Percentiles rank a stretch among this genome's conserved stretches.
Evolutionary conservation across 2,113 vertebrate species (phyloP).

Genomic region (Oxyruncus cristatus): DNA sequence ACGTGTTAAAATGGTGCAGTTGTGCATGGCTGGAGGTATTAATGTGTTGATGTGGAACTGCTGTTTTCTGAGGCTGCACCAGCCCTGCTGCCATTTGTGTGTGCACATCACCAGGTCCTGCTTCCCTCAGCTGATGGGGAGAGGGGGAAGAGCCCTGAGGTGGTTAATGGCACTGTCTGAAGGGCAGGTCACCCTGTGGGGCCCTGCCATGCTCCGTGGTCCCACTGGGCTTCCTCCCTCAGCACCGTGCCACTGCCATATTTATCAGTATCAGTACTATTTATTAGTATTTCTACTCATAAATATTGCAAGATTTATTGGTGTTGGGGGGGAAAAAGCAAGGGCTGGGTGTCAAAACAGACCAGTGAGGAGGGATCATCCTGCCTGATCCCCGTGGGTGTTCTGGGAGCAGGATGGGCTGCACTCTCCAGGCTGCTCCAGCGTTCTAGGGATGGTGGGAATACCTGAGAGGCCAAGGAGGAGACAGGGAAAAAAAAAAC

Average conservation of each 20-base stretch:
- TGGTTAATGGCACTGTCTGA: neutral
- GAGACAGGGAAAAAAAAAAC: too few species aligned
- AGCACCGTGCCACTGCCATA: accelerated
- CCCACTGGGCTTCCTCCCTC: neutral
- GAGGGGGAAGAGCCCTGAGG: neutral
- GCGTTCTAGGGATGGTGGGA: neutral
- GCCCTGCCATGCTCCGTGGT: accelerated
- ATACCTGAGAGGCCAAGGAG: neutral
- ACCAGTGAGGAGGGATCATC: neutral
- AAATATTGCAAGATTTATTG: neutral
- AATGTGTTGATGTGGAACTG: neutral
- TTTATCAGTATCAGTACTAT: neutral
- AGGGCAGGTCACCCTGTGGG: neutral
- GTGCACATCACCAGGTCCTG: neutral
- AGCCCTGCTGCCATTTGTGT: neutral
- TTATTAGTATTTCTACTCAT: too few species aligned
- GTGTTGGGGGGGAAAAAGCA: neutral
- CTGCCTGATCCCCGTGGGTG: neutral
- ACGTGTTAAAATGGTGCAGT: neutral
- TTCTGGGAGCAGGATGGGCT: accelerated
- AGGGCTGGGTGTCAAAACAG: neutral
- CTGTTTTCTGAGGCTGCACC: accelerated
- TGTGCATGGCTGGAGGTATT: neutral
- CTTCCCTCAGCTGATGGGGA: neutral
- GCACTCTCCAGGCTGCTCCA: neutral